These are phyloP conservation scores for Acrossocheilus fasciatus DNA, from an alignment of 2,797 vertebrate genomes.

Conservation along the genomic window DNA sequence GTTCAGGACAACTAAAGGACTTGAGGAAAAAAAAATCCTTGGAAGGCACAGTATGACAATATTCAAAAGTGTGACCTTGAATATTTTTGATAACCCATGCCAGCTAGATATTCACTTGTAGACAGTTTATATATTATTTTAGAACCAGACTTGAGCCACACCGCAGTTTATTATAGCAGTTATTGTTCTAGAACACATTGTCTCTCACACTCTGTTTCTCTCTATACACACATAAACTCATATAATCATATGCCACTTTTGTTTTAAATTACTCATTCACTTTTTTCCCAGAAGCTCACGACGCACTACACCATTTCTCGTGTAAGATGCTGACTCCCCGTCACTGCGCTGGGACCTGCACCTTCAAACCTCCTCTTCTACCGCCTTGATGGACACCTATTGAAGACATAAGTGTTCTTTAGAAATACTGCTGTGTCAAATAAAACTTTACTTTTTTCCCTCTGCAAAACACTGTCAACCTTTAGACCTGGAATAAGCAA, in stretches of 20 bases:
- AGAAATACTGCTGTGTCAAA: conserved; percentile 37
- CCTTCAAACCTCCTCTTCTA: conserved; percentile 93
- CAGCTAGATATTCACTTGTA: conserved; percentile 3
- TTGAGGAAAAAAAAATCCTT: not conserved
- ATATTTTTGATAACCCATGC: not conserved
- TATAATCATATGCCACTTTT: conserved; percentile 8
- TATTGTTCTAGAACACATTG: conserved; percentile 10
- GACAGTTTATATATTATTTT: not conserved
- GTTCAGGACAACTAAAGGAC: not conserved
- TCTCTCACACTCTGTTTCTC: not conserved
- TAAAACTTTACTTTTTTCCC: conserved; percentile 21
- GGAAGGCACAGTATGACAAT: not conserved
- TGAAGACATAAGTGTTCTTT: not conserved
- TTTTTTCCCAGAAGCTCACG: conserved; percentile 90
- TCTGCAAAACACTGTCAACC: conserved; percentile 37
- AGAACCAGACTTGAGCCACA: not conserved
- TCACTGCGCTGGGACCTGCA: conserved; percentile 93
- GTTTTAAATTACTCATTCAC: conserved; percentile 63
- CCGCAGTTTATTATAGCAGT: not conserved
- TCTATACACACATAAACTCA: not conserved
- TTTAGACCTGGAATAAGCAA: conserved; percentile 53
- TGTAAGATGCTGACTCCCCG: conserved; percentile 97
- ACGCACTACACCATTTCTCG: conserved; percentile 95
- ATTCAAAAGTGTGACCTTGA: conserved; percentile 17
- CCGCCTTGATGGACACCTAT: conserved; percentile 81